These are phyloP conservation scores for Tethea ocularis DNA, from an alignment of 2,888 invertebrate species.

Conservation along the genomic window DNA sequence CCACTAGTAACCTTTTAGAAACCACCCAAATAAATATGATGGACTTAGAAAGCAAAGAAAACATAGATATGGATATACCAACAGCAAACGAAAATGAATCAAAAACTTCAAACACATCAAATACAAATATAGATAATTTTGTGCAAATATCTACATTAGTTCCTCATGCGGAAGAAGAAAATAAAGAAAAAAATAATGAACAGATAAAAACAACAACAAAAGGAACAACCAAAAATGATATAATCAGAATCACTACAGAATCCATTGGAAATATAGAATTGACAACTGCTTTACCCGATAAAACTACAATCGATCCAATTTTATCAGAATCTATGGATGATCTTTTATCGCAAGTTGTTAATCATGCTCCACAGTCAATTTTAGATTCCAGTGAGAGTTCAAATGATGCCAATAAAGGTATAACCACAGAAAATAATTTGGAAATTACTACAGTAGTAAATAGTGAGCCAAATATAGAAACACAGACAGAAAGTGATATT, in stretches of 20 bases:
- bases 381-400: slow-evolving; percentile 33
- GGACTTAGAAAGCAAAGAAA: slow-evolving; percentile 74
- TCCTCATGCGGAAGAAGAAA: slow-evolving; percentile 49
- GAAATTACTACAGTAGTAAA: slow-evolving; percentile 35
- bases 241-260: slow-evolving; percentile 27
- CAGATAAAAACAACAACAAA: slow-evolving; percentile 17
- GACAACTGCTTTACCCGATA: slow-evolving; percentile 32
- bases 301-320: slow-evolving; percentile 66
- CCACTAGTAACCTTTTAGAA: slow-evolving; percentile 62
- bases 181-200: slow-evolving; percentile 20
- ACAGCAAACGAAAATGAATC: slow-evolving; percentile 41
- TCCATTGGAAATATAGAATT: slow-evolving; percentile 33
- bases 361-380: slow-evolving; percentile 56
- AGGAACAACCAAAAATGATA: slow-evolving; percentile 14
- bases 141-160: slow-evolving; percentile 72
- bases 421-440: slow-evolving; percentile 39
- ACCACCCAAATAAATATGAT: slow-evolving; percentile 50
- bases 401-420: slow-evolving; percentile 21
- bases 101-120: slow-evolving; percentile 27
- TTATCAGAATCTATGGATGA: slow-evolving; percentile 77
- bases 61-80: slow-evolving; percentile 70
- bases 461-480: slow-evolving; percentile 15
- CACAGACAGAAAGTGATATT: slow-evolving; percentile 16
- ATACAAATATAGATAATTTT: slow-evolving; percentile 54
- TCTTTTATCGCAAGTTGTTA: slow-evolving; percentile 76